Evolutionary conservation across 2,888 invertebrate species (phyloP).

Genomic region (Antheraea yamamai): DNA sequence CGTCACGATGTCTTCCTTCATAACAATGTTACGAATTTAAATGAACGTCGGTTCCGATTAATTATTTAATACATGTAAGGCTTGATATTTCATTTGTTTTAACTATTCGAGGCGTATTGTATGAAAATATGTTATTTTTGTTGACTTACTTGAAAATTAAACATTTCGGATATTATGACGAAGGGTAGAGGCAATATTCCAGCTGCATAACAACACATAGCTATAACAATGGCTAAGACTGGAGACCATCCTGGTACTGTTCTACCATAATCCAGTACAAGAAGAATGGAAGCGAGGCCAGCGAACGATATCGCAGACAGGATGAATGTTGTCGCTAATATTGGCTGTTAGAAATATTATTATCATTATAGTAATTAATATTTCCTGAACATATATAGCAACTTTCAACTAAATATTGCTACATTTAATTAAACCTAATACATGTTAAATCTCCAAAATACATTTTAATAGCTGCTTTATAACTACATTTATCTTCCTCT

Average conservation of each 20-base stretch:
- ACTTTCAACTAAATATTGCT: too few species aligned
- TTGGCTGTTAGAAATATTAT: slow-evolving; percentile 33
- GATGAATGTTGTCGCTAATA: slow-evolving; percentile 36
- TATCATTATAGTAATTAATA: background rate
- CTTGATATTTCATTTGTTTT: background rate
- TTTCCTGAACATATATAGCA: background rate
- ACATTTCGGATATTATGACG: slow-evolving; percentile 56
- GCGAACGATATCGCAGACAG: slow-evolving; percentile 36
- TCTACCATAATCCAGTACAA: slow-evolving; percentile 37
- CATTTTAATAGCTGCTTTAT: background rate
- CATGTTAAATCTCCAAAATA: background rate
- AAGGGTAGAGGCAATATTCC: slow-evolving; percentile 51
- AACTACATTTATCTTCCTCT: background rate
- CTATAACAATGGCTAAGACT: slow-evolving; percentile 37
- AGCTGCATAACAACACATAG: slow-evolving; percentile 43
- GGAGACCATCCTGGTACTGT: slow-evolving; percentile 47
- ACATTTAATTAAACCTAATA: background rate
- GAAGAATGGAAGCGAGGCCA: slow-evolving; percentile 35
- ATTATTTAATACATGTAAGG: background rate
- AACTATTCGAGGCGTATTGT: background rate
- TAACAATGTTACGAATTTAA: background rate
- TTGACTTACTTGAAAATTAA: slow-evolving; percentile 52
- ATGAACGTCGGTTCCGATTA: background rate
- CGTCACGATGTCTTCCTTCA: background rate
- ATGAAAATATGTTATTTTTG: background rate